Evolutionary conservation across 92 coral and sea anemone species (phyloP), one percentile per base, ranked within the genome.

Genomic region (Bergia sp.): DNA sequence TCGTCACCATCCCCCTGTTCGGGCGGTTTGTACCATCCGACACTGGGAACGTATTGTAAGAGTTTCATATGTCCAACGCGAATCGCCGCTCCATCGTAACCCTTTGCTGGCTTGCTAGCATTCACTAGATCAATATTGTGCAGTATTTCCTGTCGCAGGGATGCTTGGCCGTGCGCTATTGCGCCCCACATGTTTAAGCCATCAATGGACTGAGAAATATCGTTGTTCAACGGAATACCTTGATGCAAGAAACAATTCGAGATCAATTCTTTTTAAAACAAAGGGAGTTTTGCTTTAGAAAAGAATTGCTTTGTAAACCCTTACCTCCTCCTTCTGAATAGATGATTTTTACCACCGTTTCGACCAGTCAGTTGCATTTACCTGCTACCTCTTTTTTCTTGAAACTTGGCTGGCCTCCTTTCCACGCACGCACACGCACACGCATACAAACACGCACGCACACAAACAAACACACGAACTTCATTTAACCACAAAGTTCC

Each of bases 61-160:
- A 93, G 89, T 73, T 93, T 93, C 95, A 93, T 93, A 77, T 91
- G 71, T 47, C 93, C 92, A 74, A 89, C 89, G 57, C 95, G 92
- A 69, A 91, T 81, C 5, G 92, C 93, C 71, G 86, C 90, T 69
- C 93, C 95, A 88, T 91, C 90, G 69, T 45, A 93, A n/a, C 44
- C 81, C 45, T 37, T 74, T 36, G 38, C 50, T 23, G 45, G 61
- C 39, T 40, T 79, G 37, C 85, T 37, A n/a, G 39, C 80, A 82
- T 82, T 50, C 11, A 66, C 23, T 5, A 87, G 91, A 81, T 91
- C 93, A 29, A 91, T 91, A 57, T 84, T 87, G 9, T 86, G 93
- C 20, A 91, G 73, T 81, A 87, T 91, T 82, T 91, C 93, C 50
- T 82, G 85, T 8, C 93, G 90, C 50, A 90, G 93, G 15, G 93